Conservation (phyloP, 2,888 invertebrate genomes). For the Acrobasis suavella region DNA sequence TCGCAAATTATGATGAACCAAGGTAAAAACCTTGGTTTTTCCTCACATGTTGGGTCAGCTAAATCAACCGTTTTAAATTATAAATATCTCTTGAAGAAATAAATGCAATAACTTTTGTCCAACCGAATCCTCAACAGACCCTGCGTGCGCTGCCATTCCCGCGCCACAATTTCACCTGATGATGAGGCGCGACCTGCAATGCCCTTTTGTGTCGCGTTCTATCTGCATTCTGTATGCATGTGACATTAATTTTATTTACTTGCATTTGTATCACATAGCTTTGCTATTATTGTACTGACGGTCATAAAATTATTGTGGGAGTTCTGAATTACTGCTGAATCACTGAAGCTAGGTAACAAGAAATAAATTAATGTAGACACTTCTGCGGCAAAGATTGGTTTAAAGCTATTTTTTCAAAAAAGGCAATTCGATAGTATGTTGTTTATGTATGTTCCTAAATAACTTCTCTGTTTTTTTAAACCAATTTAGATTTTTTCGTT, state of each 20-base stretch:
- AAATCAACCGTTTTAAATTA: no score
- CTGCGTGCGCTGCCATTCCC: conserved; percentile 23
- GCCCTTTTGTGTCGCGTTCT: conserved; percentile 43
- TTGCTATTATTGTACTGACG: not conserved
- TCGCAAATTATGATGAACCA: no score
- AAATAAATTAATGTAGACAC: no score
- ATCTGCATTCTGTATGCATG: conserved; percentile 42
- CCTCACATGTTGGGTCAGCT: no score
- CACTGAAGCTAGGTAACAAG: no score
- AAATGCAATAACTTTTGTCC: not conserved
- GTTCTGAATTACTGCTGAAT: not conserved
- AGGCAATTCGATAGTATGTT: no score
- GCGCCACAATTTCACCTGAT: conserved; percentile 35
- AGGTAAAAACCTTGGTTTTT: no score
- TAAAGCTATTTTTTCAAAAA: no score
- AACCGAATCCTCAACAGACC: not conserved
- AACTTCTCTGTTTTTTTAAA: no score
- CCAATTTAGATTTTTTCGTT: no score
- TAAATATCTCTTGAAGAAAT: not conserved
- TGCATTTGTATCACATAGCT: conserved; percentile 17
- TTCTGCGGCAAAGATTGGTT: no score
- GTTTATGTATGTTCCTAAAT: no score
- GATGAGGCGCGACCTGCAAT: conserved; percentile 35
- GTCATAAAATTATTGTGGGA: conserved; percentile 4
- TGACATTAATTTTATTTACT: conserved; percentile 40